A percentile compares a stretch with the other conserved stretches of the same genome.
Evolutionary conservation across 2,888 invertebrate genomes (phyloP).

Genomic region (Acleris literana): DNA sequence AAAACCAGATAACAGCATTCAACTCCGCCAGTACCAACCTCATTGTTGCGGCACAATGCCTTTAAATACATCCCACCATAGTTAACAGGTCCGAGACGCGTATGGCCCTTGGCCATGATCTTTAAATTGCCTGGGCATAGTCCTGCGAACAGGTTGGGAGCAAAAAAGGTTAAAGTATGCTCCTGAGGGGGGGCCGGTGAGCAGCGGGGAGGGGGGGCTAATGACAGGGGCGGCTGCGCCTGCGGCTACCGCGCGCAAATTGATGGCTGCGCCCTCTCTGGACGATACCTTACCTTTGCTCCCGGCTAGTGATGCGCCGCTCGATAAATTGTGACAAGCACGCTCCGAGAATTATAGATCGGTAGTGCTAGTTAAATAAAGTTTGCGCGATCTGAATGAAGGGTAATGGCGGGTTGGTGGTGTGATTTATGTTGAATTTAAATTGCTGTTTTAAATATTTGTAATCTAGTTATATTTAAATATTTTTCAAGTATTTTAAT

Average conservation of each 20-base stretch:
- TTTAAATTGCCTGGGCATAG: slow-evolving; percentile 69
- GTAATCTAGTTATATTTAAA: too few relatives aligned
- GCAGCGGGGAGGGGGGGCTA: slow-evolving; percentile 58
- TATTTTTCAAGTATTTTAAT: too few relatives aligned
- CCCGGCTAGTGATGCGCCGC: slow-evolving; percentile 79
- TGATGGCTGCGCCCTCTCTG: slow-evolving; percentile 79
- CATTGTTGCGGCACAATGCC: slow-evolving; percentile 36
- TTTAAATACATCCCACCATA: slow-evolving; percentile 60
- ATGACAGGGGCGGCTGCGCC: slow-evolving; percentile 83
- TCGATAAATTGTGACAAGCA: slow-evolving; percentile 75
- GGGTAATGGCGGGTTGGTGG: not conserved
- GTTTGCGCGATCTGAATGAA: slow-evolving; percentile 3
- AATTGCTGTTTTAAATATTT: too few relatives aligned
- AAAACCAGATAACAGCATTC: slow-evolving; percentile 17
- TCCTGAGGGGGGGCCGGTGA: slow-evolving; percentile 39
- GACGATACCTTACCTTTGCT: slow-evolving; percentile 69
- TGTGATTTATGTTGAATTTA: slow-evolving; percentile 2
- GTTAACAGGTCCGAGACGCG: slow-evolving; percentile 68
- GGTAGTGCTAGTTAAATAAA: slow-evolving; percentile 44
- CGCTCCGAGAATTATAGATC: slow-evolving; percentile 58
- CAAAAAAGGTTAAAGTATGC: slow-evolving; percentile 83
- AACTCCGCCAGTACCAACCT: slow-evolving; percentile 10
- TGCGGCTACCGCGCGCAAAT: slow-evolving; percentile 81
- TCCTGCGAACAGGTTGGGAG: slow-evolving; percentile 80
- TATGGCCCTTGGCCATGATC: slow-evolving; percentile 79